Percentiles rank a stretch among this genome's conserved stretches.
These are phyloP conservation scores for Melikaiella ostensackeni DNA, from an alignment of 2,888 invertebrate genomes.

Conservation along the genomic window DNA sequence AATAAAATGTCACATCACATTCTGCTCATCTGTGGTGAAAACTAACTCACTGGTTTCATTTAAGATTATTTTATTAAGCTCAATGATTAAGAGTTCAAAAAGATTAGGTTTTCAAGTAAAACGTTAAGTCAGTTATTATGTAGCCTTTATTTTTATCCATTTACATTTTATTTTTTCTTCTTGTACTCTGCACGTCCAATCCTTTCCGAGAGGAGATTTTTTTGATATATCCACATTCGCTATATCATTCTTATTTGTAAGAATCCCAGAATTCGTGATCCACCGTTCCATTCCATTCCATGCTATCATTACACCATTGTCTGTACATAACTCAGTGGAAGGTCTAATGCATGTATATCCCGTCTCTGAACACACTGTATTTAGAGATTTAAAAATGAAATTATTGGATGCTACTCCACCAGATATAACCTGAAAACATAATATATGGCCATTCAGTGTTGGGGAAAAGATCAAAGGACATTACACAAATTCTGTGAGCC, in stretches of 20 bases:
- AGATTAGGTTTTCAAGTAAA: too few relatives aligned
- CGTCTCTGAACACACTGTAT: conserved; percentile 82
- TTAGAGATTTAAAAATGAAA: conserved; percentile 85
- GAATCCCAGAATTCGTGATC: conserved; percentile 77
- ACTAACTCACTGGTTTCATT: too few relatives aligned
- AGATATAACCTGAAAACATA: conserved; percentile 85
- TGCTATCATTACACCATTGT: conserved; percentile 99
- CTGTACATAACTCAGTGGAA: conserved; percentile 92
- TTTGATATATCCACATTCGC: conserved; percentile 81
- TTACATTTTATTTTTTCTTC: conserved; percentile 80
- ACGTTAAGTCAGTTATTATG: background rate
- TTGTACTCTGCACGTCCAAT: conserved; percentile 80
- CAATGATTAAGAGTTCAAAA: too few relatives aligned
- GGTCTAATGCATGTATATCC: conserved; percentile 86
- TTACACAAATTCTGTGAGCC: too few relatives aligned
- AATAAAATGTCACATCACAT: too few relatives aligned
- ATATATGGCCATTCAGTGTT: background rate
- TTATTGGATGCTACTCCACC: conserved; percentile 98
- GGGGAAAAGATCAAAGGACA: too few relatives aligned
- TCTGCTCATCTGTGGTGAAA: too few relatives aligned
- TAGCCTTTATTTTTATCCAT: conserved; percentile 74
- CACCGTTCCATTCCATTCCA: conserved; percentile 97
- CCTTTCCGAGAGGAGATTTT: conserved; percentile 82
- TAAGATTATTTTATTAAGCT: too few relatives aligned
- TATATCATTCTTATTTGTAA: conserved; percentile 77